A percentile compares a stretch with the other conserved stretches of the same genome.
Evolutionary conservation across 2,797 vertebrate species (phyloP).

Genomic region (Nyctalus aviator): DNA sequence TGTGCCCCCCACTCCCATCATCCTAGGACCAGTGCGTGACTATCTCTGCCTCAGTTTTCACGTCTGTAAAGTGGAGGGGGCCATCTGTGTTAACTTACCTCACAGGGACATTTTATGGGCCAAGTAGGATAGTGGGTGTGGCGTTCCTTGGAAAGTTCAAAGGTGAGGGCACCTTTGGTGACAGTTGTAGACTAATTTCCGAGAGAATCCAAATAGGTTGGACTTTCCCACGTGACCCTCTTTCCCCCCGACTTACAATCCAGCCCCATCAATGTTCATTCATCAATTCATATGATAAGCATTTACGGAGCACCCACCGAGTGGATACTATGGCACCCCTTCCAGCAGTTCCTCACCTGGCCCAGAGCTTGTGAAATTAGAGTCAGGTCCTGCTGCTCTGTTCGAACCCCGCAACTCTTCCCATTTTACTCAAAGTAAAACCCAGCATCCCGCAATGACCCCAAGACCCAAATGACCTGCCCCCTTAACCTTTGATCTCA

Average conservation of each 20-base stretch:
- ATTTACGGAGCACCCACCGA: not conserved
- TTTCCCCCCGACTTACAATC: not conserved
- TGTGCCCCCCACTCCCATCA: fast-evolving
- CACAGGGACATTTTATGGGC: not conserved
- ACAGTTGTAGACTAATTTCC: not conserved
- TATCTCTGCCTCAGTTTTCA: conserved; percentile 11
- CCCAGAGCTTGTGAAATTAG: not conserved
- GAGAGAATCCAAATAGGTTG: not conserved
- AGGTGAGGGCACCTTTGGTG: not conserved
- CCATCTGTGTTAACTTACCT: not conserved
- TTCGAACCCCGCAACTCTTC: not conserved
- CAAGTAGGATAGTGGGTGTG: not conserved
- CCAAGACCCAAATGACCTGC: not conserved
- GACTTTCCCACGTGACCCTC: not conserved
- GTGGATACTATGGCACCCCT: not conserved
- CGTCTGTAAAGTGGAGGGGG: conserved; percentile 14
- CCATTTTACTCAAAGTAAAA: not conserved
- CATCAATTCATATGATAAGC: not conserved
- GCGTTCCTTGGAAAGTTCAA: conserved; percentile 13
- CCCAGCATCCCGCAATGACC: not conserved
- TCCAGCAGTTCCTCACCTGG: not conserved
- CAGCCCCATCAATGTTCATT: not conserved
- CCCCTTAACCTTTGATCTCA: not conserved
- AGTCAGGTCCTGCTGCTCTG: not conserved
- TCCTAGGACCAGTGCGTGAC: not conserved